Evolutionary conservation across 1,140 invertebrate species (phyloP).

Genomic region (Drosophila nigromelanica): DNA sequence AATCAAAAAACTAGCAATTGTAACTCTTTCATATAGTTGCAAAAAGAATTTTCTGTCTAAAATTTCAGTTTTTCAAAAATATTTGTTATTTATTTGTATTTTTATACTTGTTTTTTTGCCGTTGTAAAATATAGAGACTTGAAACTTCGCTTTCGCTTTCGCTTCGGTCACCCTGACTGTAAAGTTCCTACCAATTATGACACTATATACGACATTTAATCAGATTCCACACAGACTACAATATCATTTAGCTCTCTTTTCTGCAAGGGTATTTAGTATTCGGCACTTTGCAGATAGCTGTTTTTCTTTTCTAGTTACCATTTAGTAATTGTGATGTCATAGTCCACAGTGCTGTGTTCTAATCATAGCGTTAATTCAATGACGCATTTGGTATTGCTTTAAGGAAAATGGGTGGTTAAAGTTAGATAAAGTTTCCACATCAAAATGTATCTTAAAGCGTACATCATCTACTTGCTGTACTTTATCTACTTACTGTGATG

Average conservation of each 20-base stretch:
- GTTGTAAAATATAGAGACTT: too few species aligned
- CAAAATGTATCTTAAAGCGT: background rate
- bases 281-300: background rate
- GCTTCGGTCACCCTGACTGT: too few species aligned
- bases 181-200: too few species aligned
- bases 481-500: background rate
- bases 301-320: background rate
- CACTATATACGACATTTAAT: too few species aligned
- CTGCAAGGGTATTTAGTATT: background rate
- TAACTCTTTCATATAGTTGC: too few species aligned
- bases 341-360: background rate
- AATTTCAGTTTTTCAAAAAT: too few species aligned
- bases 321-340: slow-evolving; percentile 10
- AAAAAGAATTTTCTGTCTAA: too few species aligned
- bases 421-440: background rate
- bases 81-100: too few species aligned
- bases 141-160: too few species aligned
- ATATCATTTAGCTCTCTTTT: background rate
- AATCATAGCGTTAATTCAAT: background rate
- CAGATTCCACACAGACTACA: too few species aligned
- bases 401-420: background rate
- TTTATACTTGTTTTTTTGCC: too few species aligned
- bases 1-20: too few species aligned
- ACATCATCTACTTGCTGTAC: background rate
- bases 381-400: slow-evolving; percentile 11